Conservation (phyloP, 2,113 vertebrate genomes). For the Pterocles gutturalis region DNA sequence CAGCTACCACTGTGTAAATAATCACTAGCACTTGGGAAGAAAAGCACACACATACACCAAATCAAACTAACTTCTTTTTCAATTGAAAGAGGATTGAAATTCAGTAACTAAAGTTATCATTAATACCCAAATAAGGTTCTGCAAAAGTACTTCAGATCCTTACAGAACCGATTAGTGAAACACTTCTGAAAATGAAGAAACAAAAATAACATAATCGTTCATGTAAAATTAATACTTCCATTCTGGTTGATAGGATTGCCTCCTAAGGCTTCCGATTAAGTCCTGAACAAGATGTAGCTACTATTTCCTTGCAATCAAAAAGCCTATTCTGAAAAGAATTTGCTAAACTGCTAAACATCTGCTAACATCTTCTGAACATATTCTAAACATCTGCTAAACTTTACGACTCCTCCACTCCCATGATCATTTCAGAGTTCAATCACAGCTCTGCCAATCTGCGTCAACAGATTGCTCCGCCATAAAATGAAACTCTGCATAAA, state of each 20-base stretch:
- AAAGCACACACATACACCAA: not conserved
- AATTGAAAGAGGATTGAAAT: not conserved
- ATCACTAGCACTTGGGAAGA: not conserved
- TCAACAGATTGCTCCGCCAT: not conserved
- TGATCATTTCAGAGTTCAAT: not conserved
- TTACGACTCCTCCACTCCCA: not conserved
- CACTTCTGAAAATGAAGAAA: not conserved
- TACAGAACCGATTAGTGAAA: not conserved
- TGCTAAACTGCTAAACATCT: constrained; percentile 9
- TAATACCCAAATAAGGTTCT: not conserved
- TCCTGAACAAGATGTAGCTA: not conserved
- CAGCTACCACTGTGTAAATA: not conserved
- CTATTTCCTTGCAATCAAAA: not conserved
- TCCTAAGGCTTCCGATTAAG: not conserved
- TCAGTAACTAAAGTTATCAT: not conserved
- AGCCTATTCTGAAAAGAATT: not conserved
- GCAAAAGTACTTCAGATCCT: not conserved
- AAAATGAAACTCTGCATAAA: not conserved
- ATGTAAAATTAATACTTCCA: not conserved
- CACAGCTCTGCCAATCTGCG: constrained; percentile 32
- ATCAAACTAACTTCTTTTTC: not conserved
- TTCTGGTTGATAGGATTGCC: not conserved
- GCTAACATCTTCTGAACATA: not conserved
- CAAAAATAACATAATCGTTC: not conserved
- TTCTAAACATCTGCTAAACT: not conserved